Percentiles rank a stretch among this genome's conserved stretches.
Evolutionary conservation across 64 coral and sea anemone genomes (phyloP).

Genomic region (Exaiptasia diaphana): DNA sequence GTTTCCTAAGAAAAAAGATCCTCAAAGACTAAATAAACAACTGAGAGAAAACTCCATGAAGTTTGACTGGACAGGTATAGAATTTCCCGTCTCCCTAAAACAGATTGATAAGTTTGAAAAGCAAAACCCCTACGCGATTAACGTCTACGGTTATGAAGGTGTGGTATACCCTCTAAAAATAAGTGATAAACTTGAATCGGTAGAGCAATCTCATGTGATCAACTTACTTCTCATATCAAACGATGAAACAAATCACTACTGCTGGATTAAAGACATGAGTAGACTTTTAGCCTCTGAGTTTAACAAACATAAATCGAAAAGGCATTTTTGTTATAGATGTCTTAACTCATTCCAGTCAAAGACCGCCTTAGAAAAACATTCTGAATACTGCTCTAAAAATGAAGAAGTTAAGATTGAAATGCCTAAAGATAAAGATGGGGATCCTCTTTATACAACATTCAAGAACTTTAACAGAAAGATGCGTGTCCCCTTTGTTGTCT

Average conservation of each 20-base stretch:
- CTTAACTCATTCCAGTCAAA: background rate
- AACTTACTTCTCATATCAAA: background rate
- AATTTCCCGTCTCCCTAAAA: background rate
- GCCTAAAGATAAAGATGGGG: background rate
- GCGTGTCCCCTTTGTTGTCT: background rate
- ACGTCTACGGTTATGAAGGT: slow-evolving; percentile 14
- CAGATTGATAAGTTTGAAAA: slow-evolving; percentile 23
- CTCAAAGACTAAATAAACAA: background rate
- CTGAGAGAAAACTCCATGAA: background rate
- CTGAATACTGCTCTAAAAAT: background rate
- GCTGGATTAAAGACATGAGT: background rate
- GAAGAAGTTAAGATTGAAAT: background rate
- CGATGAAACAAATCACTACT: slow-evolving; percentile 11
- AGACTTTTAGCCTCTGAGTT: background rate
- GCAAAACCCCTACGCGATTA: background rate
- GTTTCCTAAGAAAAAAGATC: background rate
- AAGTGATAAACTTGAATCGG: background rate
- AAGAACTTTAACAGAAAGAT: slow-evolving; percentile 3
- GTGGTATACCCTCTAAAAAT: background rate
- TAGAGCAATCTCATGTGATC: background rate
- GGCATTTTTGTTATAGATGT: slow-evolving; percentile 17
- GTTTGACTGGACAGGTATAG: slow-evolving; percentile 3
- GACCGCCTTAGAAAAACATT: background rate
- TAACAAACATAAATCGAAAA: background rate
- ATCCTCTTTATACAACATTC: background rate